Conservation (phyloP, 1,140 invertebrate species). For the Anoplolepis gracilipes region DNA sequence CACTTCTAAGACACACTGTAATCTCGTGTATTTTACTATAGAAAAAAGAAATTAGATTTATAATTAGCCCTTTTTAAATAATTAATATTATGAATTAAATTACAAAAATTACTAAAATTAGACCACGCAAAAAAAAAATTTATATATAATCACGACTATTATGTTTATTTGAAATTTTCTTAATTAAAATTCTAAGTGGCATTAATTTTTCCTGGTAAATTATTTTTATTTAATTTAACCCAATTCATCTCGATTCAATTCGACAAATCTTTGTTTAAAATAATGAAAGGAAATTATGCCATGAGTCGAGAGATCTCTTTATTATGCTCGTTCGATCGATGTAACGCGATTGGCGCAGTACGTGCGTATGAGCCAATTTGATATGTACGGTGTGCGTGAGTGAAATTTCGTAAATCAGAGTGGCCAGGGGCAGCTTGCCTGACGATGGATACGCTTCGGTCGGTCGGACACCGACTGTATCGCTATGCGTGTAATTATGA, state of each 20-base stretch:
- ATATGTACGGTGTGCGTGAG: conserved; percentile 47
- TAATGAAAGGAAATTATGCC: conserved; percentile 24
- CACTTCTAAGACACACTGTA: not conserved
- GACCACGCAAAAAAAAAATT: not conserved
- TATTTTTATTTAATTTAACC: not conserved
- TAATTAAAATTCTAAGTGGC: not conserved
- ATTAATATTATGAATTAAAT: not conserved
- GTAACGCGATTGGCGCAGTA: conserved; percentile 44
- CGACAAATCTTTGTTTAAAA: not conserved
- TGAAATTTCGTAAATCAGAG: conserved; percentile 60
- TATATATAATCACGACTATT: not conserved
- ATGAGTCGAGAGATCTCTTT: conserved; percentile 42
- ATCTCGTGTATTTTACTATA: not conserved
- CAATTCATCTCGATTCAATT: not conserved
- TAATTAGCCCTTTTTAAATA: not conserved
- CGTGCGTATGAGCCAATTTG: conserved; percentile 19
- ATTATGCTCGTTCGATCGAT: conserved; percentile 50
- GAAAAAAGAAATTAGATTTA: not conserved
- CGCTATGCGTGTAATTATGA: conserved; percentile 60
- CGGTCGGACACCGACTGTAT: conserved; percentile 39
- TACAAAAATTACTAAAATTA: not conserved
- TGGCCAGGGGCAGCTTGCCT: conserved; percentile 33
- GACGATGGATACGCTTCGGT: conserved; percentile 57
- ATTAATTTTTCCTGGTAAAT: not conserved
- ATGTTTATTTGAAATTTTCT: not conserved